Base-by-base conservation (phyloP, 2,797 vertebrate genomes). In the Echiichthys vipera region DNA sequence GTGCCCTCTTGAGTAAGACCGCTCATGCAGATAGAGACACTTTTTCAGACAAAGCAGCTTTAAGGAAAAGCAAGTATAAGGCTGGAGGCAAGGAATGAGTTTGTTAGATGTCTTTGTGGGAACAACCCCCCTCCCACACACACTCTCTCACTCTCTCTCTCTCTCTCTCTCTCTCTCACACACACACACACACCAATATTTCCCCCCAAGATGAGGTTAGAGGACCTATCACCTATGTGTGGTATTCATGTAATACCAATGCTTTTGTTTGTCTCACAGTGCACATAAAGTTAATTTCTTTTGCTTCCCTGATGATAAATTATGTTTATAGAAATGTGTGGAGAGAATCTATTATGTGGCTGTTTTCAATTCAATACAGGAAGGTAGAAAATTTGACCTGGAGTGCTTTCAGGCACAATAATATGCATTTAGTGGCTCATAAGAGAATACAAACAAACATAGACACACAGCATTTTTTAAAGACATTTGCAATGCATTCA, bases 261-360 rank as follows among this genome's bases (percentile, higher is more conserved):
- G 57, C 65, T 80, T 65, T 81, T 87, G 81, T 86, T 86, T 86
- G 83, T 84, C 83, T 80, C 62, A 14, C 50, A 43, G 54, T 0
- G 22, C 58, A 22, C 64, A 65, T 46, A 87, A 80, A 88, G 63
- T 47, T 77, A 62, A 85, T 88, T 85, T 87, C 32, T 81, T 77
- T 86, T 77, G 70, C 80, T 51, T 85, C 81, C 69, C 59, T 68
- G 42, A 45, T 88, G 86, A 91, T 88, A 64, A 87, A 91, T 91
- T 84, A 86, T 83, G 82, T 89, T 85, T 84, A 74, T 77, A 42
- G 65, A 53, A 84, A 81, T 83, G 61, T 80, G 68, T 63, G 54
- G 57, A 25, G 58, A 69, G 55, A 88, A 90, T 90, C 46, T 80
- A 84, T 89, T 81, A 79, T 88, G 34, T 57, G 22, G 24, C 65